These are phyloP conservation scores for Orchestia grillus DNA, from an alignment of 1,140 invertebrate species.

Conservation along the genomic window DNA sequence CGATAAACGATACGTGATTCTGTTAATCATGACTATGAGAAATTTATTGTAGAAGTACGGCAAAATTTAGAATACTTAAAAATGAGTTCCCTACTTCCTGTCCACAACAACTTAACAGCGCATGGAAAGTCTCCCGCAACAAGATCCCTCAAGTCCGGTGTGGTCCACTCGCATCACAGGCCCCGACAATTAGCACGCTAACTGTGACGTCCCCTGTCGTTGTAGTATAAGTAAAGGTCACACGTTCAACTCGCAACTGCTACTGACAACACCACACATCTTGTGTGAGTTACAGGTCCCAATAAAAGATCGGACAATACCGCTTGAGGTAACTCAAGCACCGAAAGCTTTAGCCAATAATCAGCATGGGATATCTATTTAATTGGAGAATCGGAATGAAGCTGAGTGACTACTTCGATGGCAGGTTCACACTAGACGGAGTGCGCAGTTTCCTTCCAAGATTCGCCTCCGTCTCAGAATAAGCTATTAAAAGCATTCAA, in stretches of 20 bases:
- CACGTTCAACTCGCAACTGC: not conserved
- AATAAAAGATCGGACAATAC: not conserved
- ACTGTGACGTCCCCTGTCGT: too few species aligned
- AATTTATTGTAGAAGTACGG: too few species aligned
- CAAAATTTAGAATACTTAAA: too few species aligned
- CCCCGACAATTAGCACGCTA: not conserved
- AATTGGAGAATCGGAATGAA: not conserved
- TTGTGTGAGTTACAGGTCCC: not conserved
- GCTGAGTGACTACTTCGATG: not conserved
- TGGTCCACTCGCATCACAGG: not conserved
- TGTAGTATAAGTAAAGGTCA: not conserved
- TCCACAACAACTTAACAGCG: too few species aligned
- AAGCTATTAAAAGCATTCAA: not conserved
- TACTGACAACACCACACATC: not conserved
- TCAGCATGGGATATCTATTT: not conserved
- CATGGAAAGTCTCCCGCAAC: too few species aligned
- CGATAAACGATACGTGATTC: too few species aligned
- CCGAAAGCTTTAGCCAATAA: not conserved
- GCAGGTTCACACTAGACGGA: not conserved
- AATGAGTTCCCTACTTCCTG: too few species aligned
- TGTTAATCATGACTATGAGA: too few species aligned
- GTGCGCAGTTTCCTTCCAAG: not conserved
- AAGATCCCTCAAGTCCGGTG: too few species aligned
- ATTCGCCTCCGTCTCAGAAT: not conserved
- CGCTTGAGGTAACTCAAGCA: not conserved